Conservation (phyloP, 1,140 invertebrate genomes). For the Meloidogyne chitwoodi region DNA sequence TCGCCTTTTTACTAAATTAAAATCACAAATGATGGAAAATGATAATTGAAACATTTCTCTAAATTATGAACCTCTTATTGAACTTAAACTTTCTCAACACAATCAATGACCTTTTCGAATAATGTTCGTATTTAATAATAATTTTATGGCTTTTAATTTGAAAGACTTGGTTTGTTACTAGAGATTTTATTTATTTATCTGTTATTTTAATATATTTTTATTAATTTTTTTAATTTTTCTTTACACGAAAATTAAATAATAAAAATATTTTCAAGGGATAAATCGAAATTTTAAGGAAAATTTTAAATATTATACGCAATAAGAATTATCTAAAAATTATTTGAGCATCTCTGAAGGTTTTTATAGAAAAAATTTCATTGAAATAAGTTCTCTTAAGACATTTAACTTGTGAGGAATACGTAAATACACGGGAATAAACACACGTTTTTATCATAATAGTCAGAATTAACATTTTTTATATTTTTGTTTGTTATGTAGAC, state of each 20-base stretch:
- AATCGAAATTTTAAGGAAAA: not conserved
- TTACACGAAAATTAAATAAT: too few species aligned
- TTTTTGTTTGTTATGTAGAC: not conserved
- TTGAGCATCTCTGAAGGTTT: not conserved
- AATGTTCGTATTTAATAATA: too few species aligned
- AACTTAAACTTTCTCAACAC: too few species aligned
- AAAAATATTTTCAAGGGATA: too few species aligned
- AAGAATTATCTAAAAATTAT: not conserved
- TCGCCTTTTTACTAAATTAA: constrained; percentile 4
- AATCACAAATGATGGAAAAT: not conserved
- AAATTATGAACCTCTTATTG: too few species aligned
- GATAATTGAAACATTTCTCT: not conserved
- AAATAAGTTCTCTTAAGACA: not conserved
- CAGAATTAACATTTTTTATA: not conserved
- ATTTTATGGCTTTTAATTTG: too few species aligned
- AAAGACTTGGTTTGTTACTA: too few species aligned
- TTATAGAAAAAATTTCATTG: not conserved
- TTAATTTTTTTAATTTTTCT: too few species aligned
- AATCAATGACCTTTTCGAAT: too few species aligned
- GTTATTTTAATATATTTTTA: too few species aligned
- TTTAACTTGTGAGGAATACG: not conserved
- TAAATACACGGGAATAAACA: not conserved
- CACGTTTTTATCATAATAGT: not conserved
- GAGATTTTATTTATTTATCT: too few species aligned
- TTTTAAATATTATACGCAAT: not conserved